Evolutionary conservation across 1,140 invertebrate genomes (phyloP), one percentile per base, ranked within the genome.

Genomic region (Aporrectodea caliginosa): DNA sequence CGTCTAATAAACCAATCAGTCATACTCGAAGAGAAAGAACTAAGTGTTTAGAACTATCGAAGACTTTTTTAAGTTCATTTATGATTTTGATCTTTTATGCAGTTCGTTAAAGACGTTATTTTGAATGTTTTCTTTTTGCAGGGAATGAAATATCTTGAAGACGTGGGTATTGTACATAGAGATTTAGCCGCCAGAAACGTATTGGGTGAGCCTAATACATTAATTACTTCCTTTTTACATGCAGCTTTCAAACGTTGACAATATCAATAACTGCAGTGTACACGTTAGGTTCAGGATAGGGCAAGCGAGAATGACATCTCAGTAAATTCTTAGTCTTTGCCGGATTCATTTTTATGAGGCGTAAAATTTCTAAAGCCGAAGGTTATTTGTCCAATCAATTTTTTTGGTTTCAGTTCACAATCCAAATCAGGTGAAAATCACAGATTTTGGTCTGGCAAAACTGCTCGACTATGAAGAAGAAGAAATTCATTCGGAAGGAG

Each of bases 371-470:
- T 32, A 75, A 71, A 71, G 12, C 32, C 2, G 0, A 71, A 71
- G 16, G 29, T 68, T 16, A 68, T 73, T 14, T 16, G 14, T 22
- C 16, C 29, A 22, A 27, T 75, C 27, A 75, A 33, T 70, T 2
- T 79, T 70, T 77, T 76, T 31, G 27, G 72, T 82, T 85, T 74
- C 83, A 75, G 94, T 99, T 0, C 95, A 98, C 90, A 98, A 93
- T 0, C 94, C 95, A 0, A 93, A 92, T 58, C 95, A 94, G 86
- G 94, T 99, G 0, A 98, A 98, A 89, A 98, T 99, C 80, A 99
- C 97, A 1, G 98, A 99, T 89, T 99, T 99, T 86, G 98, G 98
- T 6, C 89, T 99, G 76, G 96, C 97, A 0, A 98, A 98, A 88
- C 89, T 98, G 6, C 89, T 98, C 72, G 95, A 98, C 85, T 93